These are phyloP conservation scores for Epistrophe grossulariae DNA, from an alignment of 2,888 invertebrate species.

Conservation along the genomic window DNA sequence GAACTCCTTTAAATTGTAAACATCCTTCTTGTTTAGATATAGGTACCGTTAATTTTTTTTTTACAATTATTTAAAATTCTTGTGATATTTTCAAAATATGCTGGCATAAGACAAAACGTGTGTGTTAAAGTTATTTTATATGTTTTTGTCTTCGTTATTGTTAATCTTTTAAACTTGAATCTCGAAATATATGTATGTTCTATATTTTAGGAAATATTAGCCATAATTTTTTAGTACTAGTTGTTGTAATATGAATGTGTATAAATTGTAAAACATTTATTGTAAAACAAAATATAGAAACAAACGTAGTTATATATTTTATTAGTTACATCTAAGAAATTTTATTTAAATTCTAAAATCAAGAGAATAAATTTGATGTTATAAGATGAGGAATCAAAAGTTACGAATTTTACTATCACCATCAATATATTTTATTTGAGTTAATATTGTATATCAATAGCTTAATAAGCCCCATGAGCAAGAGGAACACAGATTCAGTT, in stretches of 20 bases:
- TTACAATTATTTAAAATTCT: slow-evolving; percentile 55
- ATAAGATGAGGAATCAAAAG: slow-evolving; percentile 1
- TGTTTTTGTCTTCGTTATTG: slow-evolving; percentile 24
- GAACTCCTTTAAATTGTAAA: background rate
- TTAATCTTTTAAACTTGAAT: slow-evolving; percentile 42
- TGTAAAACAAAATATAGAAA: slow-evolving; percentile 3
- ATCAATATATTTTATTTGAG: background rate
- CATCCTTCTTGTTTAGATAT: slow-evolving; percentile 33
- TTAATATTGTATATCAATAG: too few species aligned
- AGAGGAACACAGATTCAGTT: too few species aligned
- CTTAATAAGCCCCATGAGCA: too few species aligned
- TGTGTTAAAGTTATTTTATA: slow-evolving; percentile 37
- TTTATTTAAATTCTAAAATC: background rate
- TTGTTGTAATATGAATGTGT: slow-evolving; percentile 56
- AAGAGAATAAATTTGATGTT: slow-evolving; percentile 17
- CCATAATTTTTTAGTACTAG: slow-evolving; percentile 52
- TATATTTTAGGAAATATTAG: slow-evolving; percentile 43
- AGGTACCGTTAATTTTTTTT: slow-evolving; percentile 26
- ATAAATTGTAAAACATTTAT: slow-evolving; percentile 50
- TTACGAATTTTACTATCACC: background rate
- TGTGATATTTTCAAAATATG: slow-evolving; percentile 68
- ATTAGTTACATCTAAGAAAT: background rate
- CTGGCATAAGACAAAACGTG: slow-evolving; percentile 37
- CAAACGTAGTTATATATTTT: background rate
- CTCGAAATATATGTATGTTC: slow-evolving; percentile 51